Evolutionary conservation across 92 coral and sea anemone species (phyloP).

Genomic region (Isaurus tuberculatus): DNA sequence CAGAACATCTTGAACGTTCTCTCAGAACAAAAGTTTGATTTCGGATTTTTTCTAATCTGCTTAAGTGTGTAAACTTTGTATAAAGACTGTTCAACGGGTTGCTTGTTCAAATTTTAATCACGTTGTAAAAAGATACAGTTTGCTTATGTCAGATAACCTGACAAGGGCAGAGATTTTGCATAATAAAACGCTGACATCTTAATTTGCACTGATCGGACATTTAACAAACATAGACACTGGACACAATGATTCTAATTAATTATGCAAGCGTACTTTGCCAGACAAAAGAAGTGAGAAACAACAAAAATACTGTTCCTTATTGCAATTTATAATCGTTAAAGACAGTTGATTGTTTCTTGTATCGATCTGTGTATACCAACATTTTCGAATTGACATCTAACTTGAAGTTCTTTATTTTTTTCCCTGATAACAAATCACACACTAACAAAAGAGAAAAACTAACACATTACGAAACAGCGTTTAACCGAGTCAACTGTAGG

Average conservation of each 20-base stretch:
- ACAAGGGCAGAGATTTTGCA: conserved; percentile 38
- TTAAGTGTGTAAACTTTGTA: conserved; percentile 51
- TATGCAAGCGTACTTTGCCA: conserved; percentile 49
- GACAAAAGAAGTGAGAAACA: conserved; percentile 35
- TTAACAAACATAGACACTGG: conserved; percentile 10
- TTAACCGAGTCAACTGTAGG: no score
- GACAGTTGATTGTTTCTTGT: conserved; percentile 36
- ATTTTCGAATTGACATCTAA: conserved; percentile 14
- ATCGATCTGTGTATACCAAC: not conserved
- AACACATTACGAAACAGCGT: no score
- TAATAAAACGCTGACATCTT: conserved; percentile 33
- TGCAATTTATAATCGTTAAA: conserved; percentile 35
- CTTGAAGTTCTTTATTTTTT: not conserved
- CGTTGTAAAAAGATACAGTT: conserved; percentile 46
- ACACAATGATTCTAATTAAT: conserved; percentile 47
- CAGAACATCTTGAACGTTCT: conserved; percentile 44
- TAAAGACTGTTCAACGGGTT: conserved; percentile 47
- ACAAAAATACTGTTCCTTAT: conserved; percentile 37
- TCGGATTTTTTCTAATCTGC: conserved; percentile 52
- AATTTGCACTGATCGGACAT: conserved; percentile 45
- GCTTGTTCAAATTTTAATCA: conserved; percentile 53
- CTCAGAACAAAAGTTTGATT: conserved; percentile 52
- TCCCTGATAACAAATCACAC: not conserved
- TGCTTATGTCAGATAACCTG: conserved; percentile 42
- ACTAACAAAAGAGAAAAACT: no score